Base-by-base conservation (phyloP, 2,888 invertebrate species). In the Andrena trimmerana region DNA sequence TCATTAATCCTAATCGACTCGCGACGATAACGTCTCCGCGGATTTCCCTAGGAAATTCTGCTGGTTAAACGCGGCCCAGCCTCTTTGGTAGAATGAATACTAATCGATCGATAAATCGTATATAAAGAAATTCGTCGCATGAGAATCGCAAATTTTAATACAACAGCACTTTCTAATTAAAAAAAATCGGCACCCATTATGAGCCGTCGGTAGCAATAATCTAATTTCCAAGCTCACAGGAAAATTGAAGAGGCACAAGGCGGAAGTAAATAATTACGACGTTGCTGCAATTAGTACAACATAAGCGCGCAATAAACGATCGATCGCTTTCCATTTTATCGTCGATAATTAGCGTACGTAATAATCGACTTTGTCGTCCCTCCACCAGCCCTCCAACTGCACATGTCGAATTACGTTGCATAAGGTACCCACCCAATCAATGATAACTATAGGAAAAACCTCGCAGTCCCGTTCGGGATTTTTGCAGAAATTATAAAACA, bases 231-330 rank as follows among this genome's bases (percentile, higher is more conserved):
- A 2, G 20, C 59, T 13, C 4, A 0, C 13, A 33, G 42, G 10
- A 66, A 42, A 63, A 59, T 57, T 2, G 6, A 16, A 2, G 2
- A 31, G 6, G 20, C 70, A 50, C 24, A 65, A 81, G 54, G 57
- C 33, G 52, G 57, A 74, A 57, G 69, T 70, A 50, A 63, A 65
- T 59, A 76, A 85, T 85, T 81, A 78, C 78, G 70, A 75, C 75
- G 76, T 78, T 66, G 76, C 31, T 73, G 79, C 60, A 66, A 86
- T 83, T 83, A 79, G 57, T 66, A 70, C 63, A 42, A 54, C 74
- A 79, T 75, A 85, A 83, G 74, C 73, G 87, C 67, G 77, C 81
- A 85, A 85, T 76, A 76, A 66, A 33, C 80, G 84, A 70, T 83
- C 81, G 80, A 84, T 81, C 68, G 71, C 33, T 74, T 60, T 74